Conservation (phyloP, 1,140 invertebrate genomes). For the Panagrolaimus sp. region DNA sequence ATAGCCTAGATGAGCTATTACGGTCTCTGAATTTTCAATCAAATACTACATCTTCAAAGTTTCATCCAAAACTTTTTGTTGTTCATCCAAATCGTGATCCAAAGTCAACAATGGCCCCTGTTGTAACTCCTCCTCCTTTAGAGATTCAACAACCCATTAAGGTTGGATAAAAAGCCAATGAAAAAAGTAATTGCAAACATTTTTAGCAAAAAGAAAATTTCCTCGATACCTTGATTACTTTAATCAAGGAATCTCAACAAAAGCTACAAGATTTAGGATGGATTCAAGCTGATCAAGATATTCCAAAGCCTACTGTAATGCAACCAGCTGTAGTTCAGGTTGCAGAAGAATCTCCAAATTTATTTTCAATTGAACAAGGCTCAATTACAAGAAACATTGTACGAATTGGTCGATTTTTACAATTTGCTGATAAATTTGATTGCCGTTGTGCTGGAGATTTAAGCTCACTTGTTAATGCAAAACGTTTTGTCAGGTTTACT, state of each 20-base stretch:
- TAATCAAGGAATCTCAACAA: conserved; percentile 4
- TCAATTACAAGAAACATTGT: not conserved
- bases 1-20: not conserved
- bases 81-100: not conserved
- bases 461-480: not conserved
- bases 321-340: not conserved
- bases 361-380: not conserved
- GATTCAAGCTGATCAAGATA: not conserved
- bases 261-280: not conserved
- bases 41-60: not conserved
- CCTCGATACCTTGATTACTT: not conserved
- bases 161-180: no score
- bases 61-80: not conserved
- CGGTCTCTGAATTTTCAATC: not conserved
- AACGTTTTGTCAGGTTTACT: conserved; percentile 1
- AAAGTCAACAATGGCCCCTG: not conserved
- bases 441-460: conserved; percentile 12
- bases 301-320: not conserved
- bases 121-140: not conserved
- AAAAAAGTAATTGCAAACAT: no score
- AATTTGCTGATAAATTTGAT: conserved; percentile 1
- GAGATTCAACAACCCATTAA: no score
- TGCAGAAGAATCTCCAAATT: not conserved
- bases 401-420: not conserved
- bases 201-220: no score